Evolutionary conservation across 2,888 invertebrate genomes (phyloP), one percentile per base, ranked within the genome.

Genomic region (Selenia dentaria): DNA sequence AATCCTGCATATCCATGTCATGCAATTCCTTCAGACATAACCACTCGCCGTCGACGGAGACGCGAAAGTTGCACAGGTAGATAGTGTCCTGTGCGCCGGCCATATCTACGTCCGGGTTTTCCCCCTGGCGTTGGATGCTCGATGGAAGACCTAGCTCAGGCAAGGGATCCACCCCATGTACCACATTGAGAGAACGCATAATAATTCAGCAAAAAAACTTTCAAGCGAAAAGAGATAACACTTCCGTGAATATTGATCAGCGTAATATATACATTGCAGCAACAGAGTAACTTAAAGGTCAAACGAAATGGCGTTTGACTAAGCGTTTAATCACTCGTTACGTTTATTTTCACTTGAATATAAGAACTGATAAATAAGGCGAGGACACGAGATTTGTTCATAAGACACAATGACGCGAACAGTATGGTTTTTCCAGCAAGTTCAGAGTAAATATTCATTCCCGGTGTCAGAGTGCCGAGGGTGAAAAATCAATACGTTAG

Each of bases 41-140:
- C 98, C 98, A 98, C 81, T 98, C 98, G 49, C 98, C 98, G 73
- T 98, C 98, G 28, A 98, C 98, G 37, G 98, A 98, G 3, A 98
- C 98, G 45, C 98, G 95, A 85, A 98, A 98, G 83, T 98, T 98
- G 91, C 98, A 98, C 81, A 98, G 90, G 88, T 98, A 98, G 71
- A 98, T 98, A 44, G 98, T 98, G 82, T 98, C 98, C 87, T 98
- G 97, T 32, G 97, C 98, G 64, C 96, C 96, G 65, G 95, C 94
- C 93, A 95, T 94, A 67, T 95, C 95, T 71, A 74, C 83, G 76
- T 91, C 89, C 31, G 84, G 67, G 55, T 79, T 82, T 54, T 80
- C 84, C 32, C 69, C 70, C 51, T 70, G 68, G 40, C 74, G 79
- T 52, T 79, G 79, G 52, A 83, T 65, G 41, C 70, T 78, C 48